Evolutionary conservation across 35 echinoderm and acorn worm species (phyloP).

Genomic region (Antedon bifida): DNA sequence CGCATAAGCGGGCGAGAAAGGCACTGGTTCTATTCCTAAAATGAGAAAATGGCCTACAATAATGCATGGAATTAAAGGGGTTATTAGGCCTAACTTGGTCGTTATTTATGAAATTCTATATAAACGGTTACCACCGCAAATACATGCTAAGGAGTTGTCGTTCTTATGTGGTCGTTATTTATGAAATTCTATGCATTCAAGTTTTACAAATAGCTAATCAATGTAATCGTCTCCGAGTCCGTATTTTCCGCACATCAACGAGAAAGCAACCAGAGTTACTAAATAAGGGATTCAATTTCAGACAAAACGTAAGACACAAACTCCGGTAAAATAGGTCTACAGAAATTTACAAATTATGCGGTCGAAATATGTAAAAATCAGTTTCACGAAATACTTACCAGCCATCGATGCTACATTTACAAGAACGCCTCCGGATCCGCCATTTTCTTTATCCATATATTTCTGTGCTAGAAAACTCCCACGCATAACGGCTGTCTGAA

Average conservation of each 20-base stretch:
- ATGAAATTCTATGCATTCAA: too few species aligned
- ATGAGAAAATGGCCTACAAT: background rate
- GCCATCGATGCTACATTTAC: conserved; percentile 76
- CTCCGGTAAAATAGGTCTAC: background rate
- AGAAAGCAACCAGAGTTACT: too few species aligned
- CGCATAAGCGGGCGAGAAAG: conserved; percentile 48
- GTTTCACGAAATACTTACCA: conserved; percentile 13
- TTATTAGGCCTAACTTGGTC: background rate
- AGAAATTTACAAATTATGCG: background rate
- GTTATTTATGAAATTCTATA: background rate
- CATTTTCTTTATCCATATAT: conserved; percentile 62
- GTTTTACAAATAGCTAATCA: too few species aligned
- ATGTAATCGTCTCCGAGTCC: too few species aligned
- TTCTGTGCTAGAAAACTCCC: conserved; percentile 57
- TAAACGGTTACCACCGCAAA: too few species aligned
- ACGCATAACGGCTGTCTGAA: conserved; percentile 52
- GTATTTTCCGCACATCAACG: too few species aligned
- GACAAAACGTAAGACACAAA: background rate
- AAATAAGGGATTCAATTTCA: background rate
- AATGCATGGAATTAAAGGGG: too few species aligned
- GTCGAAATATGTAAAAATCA: background rate
- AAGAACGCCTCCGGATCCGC: conserved; percentile 58
- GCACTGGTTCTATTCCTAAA: conserved; percentile 41
- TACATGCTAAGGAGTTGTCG: too few species aligned
- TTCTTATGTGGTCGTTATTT: too few species aligned